phyloP scores from a whole-genome alignment of 2,113 vertebrate genomes.

The Xiphophorus maculatus region DNA sequence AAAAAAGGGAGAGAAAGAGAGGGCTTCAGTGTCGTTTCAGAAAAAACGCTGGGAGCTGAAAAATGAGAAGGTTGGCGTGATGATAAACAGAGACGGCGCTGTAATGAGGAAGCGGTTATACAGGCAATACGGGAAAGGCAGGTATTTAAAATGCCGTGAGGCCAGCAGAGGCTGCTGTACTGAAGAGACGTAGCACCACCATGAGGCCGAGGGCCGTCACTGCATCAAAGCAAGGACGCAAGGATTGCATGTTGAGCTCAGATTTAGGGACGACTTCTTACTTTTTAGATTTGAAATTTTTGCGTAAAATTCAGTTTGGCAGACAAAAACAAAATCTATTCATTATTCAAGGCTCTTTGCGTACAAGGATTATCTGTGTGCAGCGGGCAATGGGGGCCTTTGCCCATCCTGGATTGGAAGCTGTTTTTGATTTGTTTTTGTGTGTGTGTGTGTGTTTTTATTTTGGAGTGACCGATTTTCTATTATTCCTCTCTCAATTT shows the following conservation, averaged over 20 bases:
- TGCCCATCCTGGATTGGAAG: too few species aligned
- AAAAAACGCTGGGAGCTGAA: slow-evolving; percentile 19
- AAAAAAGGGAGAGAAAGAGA: neutral
- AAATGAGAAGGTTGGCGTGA: slow-evolving; percentile 37
- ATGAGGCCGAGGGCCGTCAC: slow-evolving; percentile 37
- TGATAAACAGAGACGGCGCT: slow-evolving; percentile 38
- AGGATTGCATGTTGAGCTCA: neutral
- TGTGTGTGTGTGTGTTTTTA: too few species aligned
- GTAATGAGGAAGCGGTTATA: slow-evolving; percentile 60
- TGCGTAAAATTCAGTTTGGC: too few species aligned
- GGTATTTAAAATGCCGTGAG: slow-evolving; percentile 5
- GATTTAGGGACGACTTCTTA: neutral
- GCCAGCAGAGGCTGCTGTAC: neutral
- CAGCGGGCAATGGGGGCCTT: too few species aligned
- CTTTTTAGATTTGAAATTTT: neutral
- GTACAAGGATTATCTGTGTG: too few species aligned
- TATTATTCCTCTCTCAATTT: too few species aligned
- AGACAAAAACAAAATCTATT: too few species aligned
- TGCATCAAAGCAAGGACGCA: neutral
- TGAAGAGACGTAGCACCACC: slow-evolving; percentile 70
- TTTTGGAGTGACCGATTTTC: too few species aligned
- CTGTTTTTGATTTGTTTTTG: too few species aligned
- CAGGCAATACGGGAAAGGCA: slow-evolving; percentile 34
- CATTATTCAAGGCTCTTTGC: too few species aligned
- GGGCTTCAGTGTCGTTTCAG: neutral